A percentile compares a stretch with the other conserved stretches of the same genome.
Evolutionary conservation across 2,797 vertebrate genomes (phyloP).

Genomic region (Chelon auratus): DNA sequence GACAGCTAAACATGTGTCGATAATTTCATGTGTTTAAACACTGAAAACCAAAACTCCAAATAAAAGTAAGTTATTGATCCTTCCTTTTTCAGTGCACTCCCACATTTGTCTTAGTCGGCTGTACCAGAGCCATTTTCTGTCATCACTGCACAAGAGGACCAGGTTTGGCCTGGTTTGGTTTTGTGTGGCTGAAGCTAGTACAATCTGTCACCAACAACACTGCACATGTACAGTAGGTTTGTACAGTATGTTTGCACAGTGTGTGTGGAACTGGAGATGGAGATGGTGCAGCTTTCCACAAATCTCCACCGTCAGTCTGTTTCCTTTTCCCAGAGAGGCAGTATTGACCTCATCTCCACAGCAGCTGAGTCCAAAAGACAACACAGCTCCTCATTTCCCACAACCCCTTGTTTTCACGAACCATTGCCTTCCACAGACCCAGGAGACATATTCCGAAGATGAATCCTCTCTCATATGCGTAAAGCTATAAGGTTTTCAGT

Average conservation of each 20-base stretch:
- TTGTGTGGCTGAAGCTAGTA: background rate
- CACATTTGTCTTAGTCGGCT: no score
- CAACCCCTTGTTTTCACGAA: conserved; percentile 47
- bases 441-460: conserved; percentile 1
- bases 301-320: conserved; percentile 29
- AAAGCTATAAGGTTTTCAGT: background rate
- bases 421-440: conserved; percentile 53
- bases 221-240: no score
- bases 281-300: background rate
- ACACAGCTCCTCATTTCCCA: conserved; percentile 68
- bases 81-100: no score
- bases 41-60: no score
- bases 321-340: conserved; percentile 69
- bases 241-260: no score
- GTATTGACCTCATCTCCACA: conserved; percentile 39
- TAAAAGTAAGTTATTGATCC: no score
- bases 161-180: background rate
- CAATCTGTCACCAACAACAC: no score
- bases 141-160: background rate
- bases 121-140: no score
- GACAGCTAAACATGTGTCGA: no score
- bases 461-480: background rate
- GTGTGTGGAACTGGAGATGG: no score
- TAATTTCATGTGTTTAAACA: no score
- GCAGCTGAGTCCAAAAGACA: conserved; percentile 24